A percentile compares a stretch with the other conserved stretches of the same genome.
Evolutionary conservation across 2,113 vertebrate genomes (phyloP).

Genomic region (Cynopterus brachyotis): DNA sequence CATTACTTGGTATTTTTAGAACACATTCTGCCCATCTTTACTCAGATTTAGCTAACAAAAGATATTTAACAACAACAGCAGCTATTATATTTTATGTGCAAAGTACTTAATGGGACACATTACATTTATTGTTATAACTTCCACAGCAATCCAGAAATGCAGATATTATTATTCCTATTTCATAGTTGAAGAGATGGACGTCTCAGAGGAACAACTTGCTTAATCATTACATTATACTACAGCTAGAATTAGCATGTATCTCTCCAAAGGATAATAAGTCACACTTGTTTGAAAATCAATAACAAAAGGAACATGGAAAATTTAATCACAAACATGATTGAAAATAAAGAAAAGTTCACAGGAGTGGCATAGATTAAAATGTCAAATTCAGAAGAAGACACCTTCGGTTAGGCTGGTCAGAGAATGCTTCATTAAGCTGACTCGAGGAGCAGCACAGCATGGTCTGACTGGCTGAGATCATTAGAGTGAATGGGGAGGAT

Average conservation of each 20-base stretch:
- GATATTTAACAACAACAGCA: not conserved
- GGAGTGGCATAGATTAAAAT: not conserved
- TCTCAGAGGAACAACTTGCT: not conserved
- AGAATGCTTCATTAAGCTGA: not conserved
- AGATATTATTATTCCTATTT: not conserved
- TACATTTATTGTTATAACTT: not conserved
- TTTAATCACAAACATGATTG: not conserved
- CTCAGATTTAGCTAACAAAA: slow-evolving; percentile 9
- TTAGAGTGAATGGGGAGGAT: rapidly evolving
- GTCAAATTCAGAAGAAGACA: not conserved
- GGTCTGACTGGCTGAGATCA: not conserved
- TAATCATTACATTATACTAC: not conserved
- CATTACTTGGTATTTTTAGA: not conserved
- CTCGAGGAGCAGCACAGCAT: not conserved
- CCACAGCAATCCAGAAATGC: not conserved
- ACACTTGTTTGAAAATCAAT: not conserved
- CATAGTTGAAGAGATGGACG: not conserved
- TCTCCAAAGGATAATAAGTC: not conserved
- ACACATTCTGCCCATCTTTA: not conserved
- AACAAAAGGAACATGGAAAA: not conserved
- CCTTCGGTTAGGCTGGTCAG: not conserved
- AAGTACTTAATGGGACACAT: not conserved
- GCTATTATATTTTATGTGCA: not conserved
- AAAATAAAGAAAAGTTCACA: not conserved
- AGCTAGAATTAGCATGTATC: not conserved